These are phyloP conservation scores for Lophura swinhoii DNA, from an alignment of 2,797 vertebrate genomes.

Conservation along the genomic window DNA sequence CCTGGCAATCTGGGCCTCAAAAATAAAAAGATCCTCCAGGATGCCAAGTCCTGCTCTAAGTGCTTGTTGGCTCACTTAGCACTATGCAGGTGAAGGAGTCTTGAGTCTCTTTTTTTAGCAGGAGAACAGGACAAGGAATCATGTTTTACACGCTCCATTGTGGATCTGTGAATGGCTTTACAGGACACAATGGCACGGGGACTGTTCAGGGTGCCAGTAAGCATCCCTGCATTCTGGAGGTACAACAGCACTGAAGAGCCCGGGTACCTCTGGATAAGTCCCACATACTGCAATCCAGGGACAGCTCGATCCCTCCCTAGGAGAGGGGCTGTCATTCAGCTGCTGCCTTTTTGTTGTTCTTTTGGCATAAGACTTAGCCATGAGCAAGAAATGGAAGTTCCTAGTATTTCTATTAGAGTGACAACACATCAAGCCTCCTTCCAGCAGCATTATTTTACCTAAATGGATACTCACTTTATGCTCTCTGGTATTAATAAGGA, in stretches of 20 bases:
- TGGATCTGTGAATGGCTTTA: neutral
- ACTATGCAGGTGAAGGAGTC: neutral
- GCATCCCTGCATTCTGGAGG: neutral
- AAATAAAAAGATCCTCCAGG: neutral
- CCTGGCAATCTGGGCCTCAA: neutral
- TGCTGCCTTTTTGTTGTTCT: neutral
- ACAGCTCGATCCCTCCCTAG: neutral
- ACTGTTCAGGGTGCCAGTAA: neutral
- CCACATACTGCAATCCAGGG: neutral
- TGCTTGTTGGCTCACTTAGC: neutral
- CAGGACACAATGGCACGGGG: neutral
- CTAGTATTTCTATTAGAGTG: neutral
- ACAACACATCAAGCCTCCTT: neutral
- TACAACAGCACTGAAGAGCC: rapidly evolving
- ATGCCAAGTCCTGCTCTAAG: neutral
- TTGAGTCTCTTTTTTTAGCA: neutral
- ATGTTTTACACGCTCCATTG: neutral
- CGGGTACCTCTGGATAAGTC: rapidly evolving
- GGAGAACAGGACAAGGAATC: neutral
- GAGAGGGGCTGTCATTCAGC: neutral
- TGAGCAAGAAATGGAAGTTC: neutral
- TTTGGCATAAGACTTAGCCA: neutral
- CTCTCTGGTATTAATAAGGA: constrained; percentile 4
- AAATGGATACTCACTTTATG: neutral
- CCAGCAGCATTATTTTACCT: neutral